Evolutionary conservation across 2,797 vertebrate genomes (phyloP).

Genomic region (Falco peregrinus): DNA sequence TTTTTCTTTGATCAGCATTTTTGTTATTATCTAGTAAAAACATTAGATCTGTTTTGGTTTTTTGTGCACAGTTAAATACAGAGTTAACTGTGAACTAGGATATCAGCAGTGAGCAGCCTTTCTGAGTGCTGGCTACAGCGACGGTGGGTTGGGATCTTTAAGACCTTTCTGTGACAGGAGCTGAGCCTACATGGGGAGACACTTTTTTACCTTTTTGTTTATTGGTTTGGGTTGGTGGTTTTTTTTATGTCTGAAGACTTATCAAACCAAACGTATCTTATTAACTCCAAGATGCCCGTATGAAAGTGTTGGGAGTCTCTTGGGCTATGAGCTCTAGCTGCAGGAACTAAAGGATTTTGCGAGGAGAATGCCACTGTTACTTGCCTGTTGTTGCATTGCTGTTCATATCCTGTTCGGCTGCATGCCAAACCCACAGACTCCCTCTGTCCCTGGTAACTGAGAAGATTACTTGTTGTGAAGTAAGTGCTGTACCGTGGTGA

Average conservation of each 20-base stretch:
- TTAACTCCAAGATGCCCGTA: not conserved
- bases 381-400: slow-evolving; percentile 16
- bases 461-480: slow-evolving; percentile 18
- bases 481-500: not conserved
- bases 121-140: not conserved
- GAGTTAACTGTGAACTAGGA: not conserved
- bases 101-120: not conserved
- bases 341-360: not conserved
- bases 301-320: not conserved
- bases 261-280: not conserved
- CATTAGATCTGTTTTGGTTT: not conserved
- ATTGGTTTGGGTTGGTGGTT: not conserved
- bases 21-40: not conserved
- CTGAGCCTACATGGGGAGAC: not conserved
- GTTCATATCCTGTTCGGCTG: slow-evolving; percentile 10
- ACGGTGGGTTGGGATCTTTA: not conserved
- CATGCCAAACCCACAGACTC: slow-evolving; percentile 26
- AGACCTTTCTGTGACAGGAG: not conserved
- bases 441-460: not conserved
- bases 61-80: not conserved
- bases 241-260: not conserved
- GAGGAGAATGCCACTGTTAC: not conserved
- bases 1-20: not conserved
- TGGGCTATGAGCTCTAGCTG: not conserved
- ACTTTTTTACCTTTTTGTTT: not conserved